These are phyloP conservation scores for Sphaerodactylus townsendi DNA, from an alignment of 2,113 vertebrate species.

Conservation along the genomic window DNA sequence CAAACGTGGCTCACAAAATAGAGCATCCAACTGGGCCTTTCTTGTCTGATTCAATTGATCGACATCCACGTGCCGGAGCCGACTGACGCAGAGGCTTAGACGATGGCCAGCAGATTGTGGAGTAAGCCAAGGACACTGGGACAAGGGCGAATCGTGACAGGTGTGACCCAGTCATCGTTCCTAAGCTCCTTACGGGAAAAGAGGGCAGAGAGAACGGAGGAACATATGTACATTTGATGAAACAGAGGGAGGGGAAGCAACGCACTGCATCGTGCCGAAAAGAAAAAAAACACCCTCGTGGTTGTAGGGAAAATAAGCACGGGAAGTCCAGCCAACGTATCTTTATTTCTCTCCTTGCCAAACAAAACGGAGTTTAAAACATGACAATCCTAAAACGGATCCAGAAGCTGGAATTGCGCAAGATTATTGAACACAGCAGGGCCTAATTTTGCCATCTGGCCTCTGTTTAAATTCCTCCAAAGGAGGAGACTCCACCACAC, in stretches of 20 bases:
- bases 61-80: accelerated
- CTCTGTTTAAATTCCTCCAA: too few relatives aligned
- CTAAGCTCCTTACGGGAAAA: not conserved
- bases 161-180: not conserved
- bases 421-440: too few relatives aligned
- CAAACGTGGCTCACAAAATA: not conserved
- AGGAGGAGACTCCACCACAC: too few relatives aligned
- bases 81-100: not conserved
- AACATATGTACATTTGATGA: not conserved
- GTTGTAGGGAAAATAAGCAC: too few relatives aligned
- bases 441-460: too few relatives aligned
- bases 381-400: too few relatives aligned
- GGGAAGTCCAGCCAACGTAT: not conserved
- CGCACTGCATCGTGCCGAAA: too few relatives aligned
- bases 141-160: not conserved
- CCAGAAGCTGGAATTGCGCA: too few relatives aligned
- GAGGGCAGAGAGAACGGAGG: not conserved
- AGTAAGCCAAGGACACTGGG: not conserved
- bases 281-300: not conserved
- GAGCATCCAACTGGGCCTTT: not conserved
- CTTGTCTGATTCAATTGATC: not conserved
- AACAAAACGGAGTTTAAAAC: not conserved
- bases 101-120: not conserved
- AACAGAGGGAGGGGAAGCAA: too few relatives aligned
- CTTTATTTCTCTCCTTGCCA: not conserved